Conservation (phyloP, 2,888 invertebrate genomes). For the Caradrina clavipalpis region DNA sequence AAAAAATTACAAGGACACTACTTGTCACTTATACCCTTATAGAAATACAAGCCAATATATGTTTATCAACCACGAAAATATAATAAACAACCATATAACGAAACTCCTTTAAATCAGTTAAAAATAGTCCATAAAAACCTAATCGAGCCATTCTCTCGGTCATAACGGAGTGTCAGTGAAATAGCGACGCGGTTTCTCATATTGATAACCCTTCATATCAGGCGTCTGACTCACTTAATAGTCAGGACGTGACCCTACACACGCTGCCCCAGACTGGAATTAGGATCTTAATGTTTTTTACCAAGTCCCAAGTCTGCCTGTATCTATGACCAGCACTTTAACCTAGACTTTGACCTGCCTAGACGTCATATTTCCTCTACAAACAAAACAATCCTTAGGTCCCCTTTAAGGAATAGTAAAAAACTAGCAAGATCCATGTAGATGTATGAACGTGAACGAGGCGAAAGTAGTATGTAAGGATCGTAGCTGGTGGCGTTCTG, state of each 20-base stretch:
- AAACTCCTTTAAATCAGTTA: neutral
- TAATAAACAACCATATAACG: too few species aligned
- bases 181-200: constrained; percentile 50
- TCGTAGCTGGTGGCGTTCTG: too few species aligned
- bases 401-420: too few species aligned
- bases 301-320: constrained; percentile 7
- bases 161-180: constrained; percentile 28
- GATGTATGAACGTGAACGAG: too few species aligned
- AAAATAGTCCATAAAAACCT: neutral
- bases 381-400: too few species aligned
- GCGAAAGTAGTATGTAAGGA: too few species aligned
- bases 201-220: constrained; percentile 68
- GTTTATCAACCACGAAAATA: too few species aligned
- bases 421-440: too few species aligned
- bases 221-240: constrained; percentile 60
- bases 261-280: constrained; percentile 46
- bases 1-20: too few species aligned
- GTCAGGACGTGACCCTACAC: constrained; percentile 69
- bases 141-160: constrained; percentile 10
- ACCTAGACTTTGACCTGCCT: too few species aligned
- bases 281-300: constrained; percentile 61
- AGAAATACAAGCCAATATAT: too few species aligned
- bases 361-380: too few species aligned
- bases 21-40: neutral
- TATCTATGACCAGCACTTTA: neutral